Base-by-base conservation (phyloP, 2,888 invertebrate genomes). In the Autographa pulchrina region DNA sequence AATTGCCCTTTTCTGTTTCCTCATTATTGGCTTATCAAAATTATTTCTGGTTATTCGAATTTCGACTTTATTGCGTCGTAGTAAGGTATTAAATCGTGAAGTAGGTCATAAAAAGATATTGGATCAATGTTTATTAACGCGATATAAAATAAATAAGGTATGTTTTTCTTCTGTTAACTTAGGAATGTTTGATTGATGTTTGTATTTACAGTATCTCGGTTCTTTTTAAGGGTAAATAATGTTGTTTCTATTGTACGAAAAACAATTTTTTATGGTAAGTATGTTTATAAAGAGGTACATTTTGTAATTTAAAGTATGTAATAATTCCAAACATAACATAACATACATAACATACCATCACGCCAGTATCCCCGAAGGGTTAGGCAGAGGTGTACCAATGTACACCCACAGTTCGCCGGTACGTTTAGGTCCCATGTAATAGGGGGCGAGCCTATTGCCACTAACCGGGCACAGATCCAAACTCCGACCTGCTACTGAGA, bases 1-100 rank as follows among this genome's bases (percentile, higher is more conserved):
- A 81, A 82, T 81, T 82, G 75, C n/a, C 70, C 64, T 77, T 20
- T 60, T 56, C 71, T 65, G 74, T 72, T 72, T 79, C 74, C 69
- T 79, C 61, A 81, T 80, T 78, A 74, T 62, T n/a, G 14, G 48
- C 48, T 65, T 78, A 71, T 68, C 59, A 25, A 31, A 31, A 65
- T 71, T 43, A 68, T 58, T 18, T n/a, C 41, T 16, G 9, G 18
- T 48, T 14, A 68, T 56, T n/a, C 35, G 63, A 68, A 58, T 65
- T 38, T 63, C n/a, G n/a, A 75, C 75, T 58, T 41, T 78, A 16
- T 65, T 52, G 4, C 18, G 11, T 16, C 0, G 11, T 3, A 0
- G 16, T 63, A 75, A 43, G 48, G 75, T 68, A 0, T 38, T 18
- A 0, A 2, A 2, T 4, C 11, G 32, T 52, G 52, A 7, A 20